Percentiles rank a stretch among this genome's conserved stretches.
These are phyloP conservation scores for Baryphthengus martii DNA, from an alignment of 2,113 vertebrate species.

Conservation along the genomic window DNA sequence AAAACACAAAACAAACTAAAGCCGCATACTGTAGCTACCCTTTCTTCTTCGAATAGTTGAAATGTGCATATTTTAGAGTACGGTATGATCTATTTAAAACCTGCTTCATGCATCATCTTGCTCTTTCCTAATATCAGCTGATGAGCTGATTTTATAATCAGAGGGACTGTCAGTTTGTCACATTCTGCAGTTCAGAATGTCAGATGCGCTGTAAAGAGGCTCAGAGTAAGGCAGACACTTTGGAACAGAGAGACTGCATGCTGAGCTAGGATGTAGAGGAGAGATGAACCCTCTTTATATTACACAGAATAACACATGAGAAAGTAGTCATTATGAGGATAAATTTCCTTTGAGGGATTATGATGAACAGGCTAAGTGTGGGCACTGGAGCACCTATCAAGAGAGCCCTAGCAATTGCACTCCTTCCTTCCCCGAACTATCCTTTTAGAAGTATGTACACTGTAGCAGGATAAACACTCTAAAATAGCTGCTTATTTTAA, in stretches of 20 bases:
- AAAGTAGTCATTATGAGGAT: background rate
- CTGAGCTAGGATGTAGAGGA: background rate
- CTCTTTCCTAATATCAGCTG: background rate
- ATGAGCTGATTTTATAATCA: slow-evolving; percentile 33
- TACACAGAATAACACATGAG: slow-evolving; percentile 51
- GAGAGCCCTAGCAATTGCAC: background rate
- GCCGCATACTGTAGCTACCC: background rate
- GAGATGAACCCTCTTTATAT: background rate
- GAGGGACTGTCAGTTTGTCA: background rate
- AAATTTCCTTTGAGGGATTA: slow-evolving; percentile 25
- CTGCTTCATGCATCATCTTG: background rate
- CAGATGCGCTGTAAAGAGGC: slow-evolving; percentile 30
- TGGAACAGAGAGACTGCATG: background rate
- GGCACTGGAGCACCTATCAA: background rate
- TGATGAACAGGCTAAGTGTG: background rate
- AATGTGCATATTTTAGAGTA: background rate
- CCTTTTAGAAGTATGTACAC: background rate
- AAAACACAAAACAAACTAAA: background rate
- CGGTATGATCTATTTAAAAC: background rate
- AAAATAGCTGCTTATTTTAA: background rate
- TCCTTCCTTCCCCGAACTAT: background rate
- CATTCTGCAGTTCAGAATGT: slow-evolving; percentile 33
- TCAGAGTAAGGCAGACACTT: background rate
- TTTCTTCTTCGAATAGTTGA: background rate
- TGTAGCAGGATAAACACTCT: background rate